These are phyloP conservation scores for Scartelaos histophorus DNA, from an alignment of 2,113 vertebrate species.

Conservation along the genomic window DNA sequence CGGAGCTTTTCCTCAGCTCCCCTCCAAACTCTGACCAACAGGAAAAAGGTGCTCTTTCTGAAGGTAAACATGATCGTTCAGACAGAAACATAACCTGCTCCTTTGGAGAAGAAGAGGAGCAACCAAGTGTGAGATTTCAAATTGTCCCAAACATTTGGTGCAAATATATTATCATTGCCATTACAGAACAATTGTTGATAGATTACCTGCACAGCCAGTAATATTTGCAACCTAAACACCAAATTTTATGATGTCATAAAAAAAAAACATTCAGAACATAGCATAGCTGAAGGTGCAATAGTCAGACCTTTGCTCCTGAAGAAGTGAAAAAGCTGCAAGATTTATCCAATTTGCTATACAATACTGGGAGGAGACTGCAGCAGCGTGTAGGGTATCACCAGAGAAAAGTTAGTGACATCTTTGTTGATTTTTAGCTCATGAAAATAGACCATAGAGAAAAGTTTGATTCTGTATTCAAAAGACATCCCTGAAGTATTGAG, in stretches of 20 bases:
- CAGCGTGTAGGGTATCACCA: constrained; percentile 36
- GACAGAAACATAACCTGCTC: constrained; percentile 45
- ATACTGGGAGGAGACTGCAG: constrained; percentile 2
- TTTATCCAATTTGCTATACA: neutral
- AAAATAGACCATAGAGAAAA: constrained; percentile 18
- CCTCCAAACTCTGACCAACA: constrained; percentile 20
- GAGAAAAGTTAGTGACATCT: constrained; percentile 25
- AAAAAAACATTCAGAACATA: constrained; percentile 41
- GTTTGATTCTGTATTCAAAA: constrained; percentile 22
- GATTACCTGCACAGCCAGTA: constrained; percentile 44
- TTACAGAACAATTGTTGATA: constrained; percentile 24
- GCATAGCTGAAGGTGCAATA: constrained; percentile 44
- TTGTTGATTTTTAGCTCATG: constrained; percentile 14
- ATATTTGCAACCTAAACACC: constrained; percentile 24
- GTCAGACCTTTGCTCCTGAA: constrained; percentile 40
- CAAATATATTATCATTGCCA: constrained; percentile 1
- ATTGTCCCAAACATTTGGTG: constrained; percentile 9
- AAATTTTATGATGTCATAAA: constrained; percentile 18
- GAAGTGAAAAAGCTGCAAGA: neutral
- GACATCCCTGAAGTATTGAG: constrained; percentile 16
- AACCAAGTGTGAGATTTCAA: neutral
- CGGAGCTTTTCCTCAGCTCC: constrained; percentile 29
- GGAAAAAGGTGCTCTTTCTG: constrained; percentile 13
- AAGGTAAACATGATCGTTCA: constrained; percentile 7
- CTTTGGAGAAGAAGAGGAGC: constrained; percentile 20